Conservation (phyloP, 2,113 vertebrate genomes). For the Penelope pileata region DNA sequence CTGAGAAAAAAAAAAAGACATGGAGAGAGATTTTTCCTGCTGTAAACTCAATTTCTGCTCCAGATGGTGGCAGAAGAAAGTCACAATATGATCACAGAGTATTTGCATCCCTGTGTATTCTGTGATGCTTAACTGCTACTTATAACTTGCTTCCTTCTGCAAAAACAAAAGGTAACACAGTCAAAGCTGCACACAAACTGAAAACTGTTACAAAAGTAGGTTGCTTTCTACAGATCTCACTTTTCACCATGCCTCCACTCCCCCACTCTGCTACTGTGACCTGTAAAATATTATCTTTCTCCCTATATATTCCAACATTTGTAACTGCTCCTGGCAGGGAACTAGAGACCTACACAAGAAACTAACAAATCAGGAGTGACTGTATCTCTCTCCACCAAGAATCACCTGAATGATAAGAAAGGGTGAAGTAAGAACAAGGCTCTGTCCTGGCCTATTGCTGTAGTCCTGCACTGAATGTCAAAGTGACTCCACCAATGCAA, state of each 20-base stretch:
- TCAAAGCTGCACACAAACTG: neutral
- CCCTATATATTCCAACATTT: neutral
- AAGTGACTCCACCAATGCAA: rapidly evolving
- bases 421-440: neutral
- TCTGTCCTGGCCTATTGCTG: neutral
- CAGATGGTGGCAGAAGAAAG: neutral
- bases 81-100: neutral
- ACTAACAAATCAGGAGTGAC: neutral
- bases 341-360: neutral
- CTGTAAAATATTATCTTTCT: neutral
- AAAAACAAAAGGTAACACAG: neutral
- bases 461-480: neutral
- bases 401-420: neutral
- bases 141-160: neutral
- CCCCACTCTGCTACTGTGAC: neutral
- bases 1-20: neutral
- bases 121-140: neutral
- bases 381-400: neutral
- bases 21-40: neutral
- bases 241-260: neutral
- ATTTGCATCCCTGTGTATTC: neutral
- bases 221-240: neutral
- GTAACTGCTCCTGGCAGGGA: neutral
- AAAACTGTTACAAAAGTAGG: neutral
- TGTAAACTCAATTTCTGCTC: neutral